These are phyloP conservation scores for Electrophaes corylata DNA, from an alignment of 2,888 invertebrate species.

Conservation along the genomic window DNA sequence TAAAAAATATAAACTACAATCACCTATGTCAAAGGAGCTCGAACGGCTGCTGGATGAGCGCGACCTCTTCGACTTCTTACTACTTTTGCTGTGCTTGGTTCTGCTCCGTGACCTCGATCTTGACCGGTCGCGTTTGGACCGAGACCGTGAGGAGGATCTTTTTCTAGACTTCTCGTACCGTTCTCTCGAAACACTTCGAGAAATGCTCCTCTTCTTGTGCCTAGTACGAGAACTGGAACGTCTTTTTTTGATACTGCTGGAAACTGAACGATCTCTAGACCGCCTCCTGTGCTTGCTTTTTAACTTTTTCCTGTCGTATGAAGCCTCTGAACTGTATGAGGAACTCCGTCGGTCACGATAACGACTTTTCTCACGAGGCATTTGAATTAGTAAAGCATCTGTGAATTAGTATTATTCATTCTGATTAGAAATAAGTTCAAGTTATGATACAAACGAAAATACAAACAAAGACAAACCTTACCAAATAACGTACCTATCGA, in stretches of 20 bases:
- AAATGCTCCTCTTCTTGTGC: conserved; percentile 66
- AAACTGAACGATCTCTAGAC: conserved; percentile 69
- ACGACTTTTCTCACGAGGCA: conserved; percentile 78
- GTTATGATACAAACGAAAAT: no score
- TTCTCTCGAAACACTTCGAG: conserved; percentile 73
- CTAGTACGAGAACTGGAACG: conserved; percentile 67
- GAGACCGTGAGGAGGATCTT: conserved; percentile 63
- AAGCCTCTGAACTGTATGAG: conserved; percentile 74
- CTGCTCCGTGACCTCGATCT: conserved; percentile 66
- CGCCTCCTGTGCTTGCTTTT: conserved; percentile 71
- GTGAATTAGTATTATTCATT: no score
- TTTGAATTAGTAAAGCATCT: conserved; percentile 33
- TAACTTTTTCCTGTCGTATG: conserved; percentile 70
- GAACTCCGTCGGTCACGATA: conserved; percentile 72
- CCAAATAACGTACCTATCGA: no score
- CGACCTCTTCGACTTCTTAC: conserved; percentile 63
- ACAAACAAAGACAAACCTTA: no score
- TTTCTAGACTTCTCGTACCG: conserved; percentile 70
- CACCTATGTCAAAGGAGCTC: conserved; percentile 72
- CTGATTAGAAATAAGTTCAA: no score
- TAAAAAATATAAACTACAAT: neutral
- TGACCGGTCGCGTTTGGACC: conserved; percentile 23
- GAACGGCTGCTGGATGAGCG: conserved; percentile 68
- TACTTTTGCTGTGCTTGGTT: conserved; percentile 59
- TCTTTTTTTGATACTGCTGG: conserved; percentile 62